Base-by-base conservation (phyloP, 1,140 invertebrate species). In the Drepana arcuata region DNA sequence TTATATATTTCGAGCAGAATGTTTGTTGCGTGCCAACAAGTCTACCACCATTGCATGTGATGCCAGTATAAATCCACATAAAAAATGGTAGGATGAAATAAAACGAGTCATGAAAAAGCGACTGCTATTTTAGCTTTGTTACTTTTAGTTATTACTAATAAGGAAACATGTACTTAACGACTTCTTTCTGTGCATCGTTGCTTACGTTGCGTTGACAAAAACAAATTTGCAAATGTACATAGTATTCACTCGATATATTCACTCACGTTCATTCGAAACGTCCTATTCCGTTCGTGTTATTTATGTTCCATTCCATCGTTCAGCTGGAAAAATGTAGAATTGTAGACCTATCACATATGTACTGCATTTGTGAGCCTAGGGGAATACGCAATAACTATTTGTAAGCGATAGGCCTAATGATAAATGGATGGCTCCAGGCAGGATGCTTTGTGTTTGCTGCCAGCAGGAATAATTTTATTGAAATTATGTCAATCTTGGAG, bases 401-500 rank as follows among this genome's bases (percentile, higher is more conserved):
- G 10, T 11, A 24, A 48, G 26, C 12, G 27, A 47, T 37, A 25
- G 33, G 24, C 18, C n/a, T 37, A 33, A 49, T 48, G 41, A 49
- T 27, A 34, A 43, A 49, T 49, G 29, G 21, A 26, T 27, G 25
- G 34, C 7, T 2, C 15, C 13, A n/a, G 10, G 2, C n/a, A n/a
- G n/a, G n/a, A n/a, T n/a, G n/a, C n/a, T n/a, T n/a, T n/a, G n/a
- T n/a, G n/a, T n/a, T n/a, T n/a, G n/a, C n/a, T n/a, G n/a, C n/a
- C n/a, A n/a, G n/a, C n/a, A n/a, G n/a, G n/a, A n/a, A n/a, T n/a
- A n/a, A n/a, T n/a, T n/a, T n/a, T n/a, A n/a, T n/a, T n/a, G n/a
- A 47, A 44, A 45, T 40, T 32, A 50, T 38, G 42, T 48, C 51
- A 59, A 59, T 28, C 30, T 35, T 16, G 28, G 36, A 33, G n/a